Evolutionary conservation across 2,113 vertebrate species (phyloP), one percentile per base, ranked within the genome.

Genomic region (Rhea pennata): DNA sequence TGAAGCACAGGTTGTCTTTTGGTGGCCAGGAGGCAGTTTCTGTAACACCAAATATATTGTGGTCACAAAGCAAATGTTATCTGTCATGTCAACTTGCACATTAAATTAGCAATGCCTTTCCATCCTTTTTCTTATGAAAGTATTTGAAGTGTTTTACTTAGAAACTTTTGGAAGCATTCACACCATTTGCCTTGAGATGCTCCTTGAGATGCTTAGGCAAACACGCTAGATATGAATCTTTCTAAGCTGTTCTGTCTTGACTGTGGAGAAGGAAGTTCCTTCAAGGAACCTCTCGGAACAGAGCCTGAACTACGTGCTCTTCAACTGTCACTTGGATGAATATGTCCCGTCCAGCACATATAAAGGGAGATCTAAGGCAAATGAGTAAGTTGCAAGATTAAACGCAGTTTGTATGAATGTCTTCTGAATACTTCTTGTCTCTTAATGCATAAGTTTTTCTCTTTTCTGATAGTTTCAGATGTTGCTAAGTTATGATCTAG

Each of bases 251-350:
- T 71, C 48, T 89, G 21, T 59, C 39, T 24, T 87, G 1, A 3
- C 4, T 19, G 56, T 17, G n/a, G 24, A 51, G 36, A 87, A 24
- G 27, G 36, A 59, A 24, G 14, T 69, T 88, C 31, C 21, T 48
- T 15, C 33, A 8, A 8, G 46, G 39, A 76, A 20, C 6, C 7
- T 44, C 64, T 78, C 54, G 42, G 61, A 67, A 11, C 33, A 59
- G 39, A 90, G 17, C 9, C 42, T 42, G n/a, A 0, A 0, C 44
- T 75, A 36, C 33, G 40, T 75, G 13, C 24, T 82, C 51, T 5
- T 5, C 7, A 21, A 10, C 39, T 91, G 40, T 74, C 33, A 23
- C 70, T 17, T 70, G 76, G 6, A 21, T 56, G 26, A 70, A 2
- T 5, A 15, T 31, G 20, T 5, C 7, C 8, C 78, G 64, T 53